Conservation (phyloP, 2,113 vertebrate species). For the Nibea coibor region DNA sequence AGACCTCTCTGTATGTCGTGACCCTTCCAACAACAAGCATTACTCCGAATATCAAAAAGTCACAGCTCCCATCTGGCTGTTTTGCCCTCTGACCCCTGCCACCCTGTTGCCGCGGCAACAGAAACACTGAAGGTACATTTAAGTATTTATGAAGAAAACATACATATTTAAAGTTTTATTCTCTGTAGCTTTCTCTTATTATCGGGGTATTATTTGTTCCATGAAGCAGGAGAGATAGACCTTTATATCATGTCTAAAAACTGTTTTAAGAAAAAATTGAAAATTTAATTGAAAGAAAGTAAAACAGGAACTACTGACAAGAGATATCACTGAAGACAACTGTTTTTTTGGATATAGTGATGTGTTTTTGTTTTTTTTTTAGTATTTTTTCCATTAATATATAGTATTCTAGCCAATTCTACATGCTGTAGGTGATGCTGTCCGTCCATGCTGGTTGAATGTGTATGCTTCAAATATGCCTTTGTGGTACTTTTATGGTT, state of each 20-base stretch:
- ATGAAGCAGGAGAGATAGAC: constrained; percentile 19
- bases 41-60: constrained; percentile 12
- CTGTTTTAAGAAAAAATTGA: not conserved
- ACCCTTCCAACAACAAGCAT: constrained; percentile 24
- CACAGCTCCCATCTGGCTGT: not conserved
- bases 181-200: constrained; percentile 56
- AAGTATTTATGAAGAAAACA: constrained; percentile 92
- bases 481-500: constrained; percentile 72
- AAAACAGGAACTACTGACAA: constrained; percentile 70
- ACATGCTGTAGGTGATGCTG: constrained; percentile 64
- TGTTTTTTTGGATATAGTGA: constrained; percentile 60
- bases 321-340: constrained; percentile 62
- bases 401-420: constrained; percentile 67
- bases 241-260: constrained; percentile 18
- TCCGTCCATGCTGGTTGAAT: constrained; percentile 74
- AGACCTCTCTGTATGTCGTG: not conserved
- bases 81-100: not conserved
- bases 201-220: constrained; percentile 16
- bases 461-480: constrained; percentile 60
- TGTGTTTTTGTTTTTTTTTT: constrained; percentile 27
- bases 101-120: constrained; percentile 38
- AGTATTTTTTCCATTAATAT: constrained; percentile 34
- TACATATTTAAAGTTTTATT: constrained; percentile 72
- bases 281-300: constrained; percentile 42
- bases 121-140: constrained; percentile 88